Evolutionary conservation across 2,113 vertebrate species (phyloP).

Genomic region (Riparia riparia): DNA sequence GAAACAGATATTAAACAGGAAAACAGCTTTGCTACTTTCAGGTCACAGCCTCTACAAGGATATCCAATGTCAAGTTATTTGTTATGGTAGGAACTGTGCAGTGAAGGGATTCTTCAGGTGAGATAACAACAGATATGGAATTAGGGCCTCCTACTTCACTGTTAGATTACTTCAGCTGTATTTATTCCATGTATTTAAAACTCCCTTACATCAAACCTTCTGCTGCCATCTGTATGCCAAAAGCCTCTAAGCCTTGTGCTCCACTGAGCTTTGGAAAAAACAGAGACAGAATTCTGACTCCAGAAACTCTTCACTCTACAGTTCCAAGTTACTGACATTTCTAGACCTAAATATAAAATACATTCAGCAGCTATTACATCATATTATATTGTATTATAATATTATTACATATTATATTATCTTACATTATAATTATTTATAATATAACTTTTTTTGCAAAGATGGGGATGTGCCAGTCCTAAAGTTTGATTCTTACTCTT

Average conservation of each 20-base stretch:
- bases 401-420: no score
- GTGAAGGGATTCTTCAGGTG: not conserved
- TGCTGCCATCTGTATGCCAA: conserved; percentile 21
- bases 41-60: not conserved
- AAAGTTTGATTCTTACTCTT: not conserved
- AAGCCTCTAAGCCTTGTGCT: conserved; percentile 22
- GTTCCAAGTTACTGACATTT: not conserved
- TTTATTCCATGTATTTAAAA: conserved; percentile 35
- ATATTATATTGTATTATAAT: no score
- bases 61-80: not conserved
- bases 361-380: not conserved
- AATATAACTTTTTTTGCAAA: not conserved
- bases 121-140: conserved; percentile 11
- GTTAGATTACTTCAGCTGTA: conserved; percentile 5
- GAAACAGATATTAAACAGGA: not conserved
- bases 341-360: not conserved
- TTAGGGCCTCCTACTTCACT: not conserved
- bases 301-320: not conserved
- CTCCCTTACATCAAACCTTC: conserved; percentile 41
- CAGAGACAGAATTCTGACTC: not conserved
- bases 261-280: conserved; percentile 7
- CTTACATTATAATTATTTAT: no score
- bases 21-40: not conserved
- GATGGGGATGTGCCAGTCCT: not conserved
- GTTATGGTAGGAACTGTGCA: not conserved